Evolutionary conservation across 2,888 invertebrate genomes (phyloP).

Genomic region (Latrodectus hesperus): DNA sequence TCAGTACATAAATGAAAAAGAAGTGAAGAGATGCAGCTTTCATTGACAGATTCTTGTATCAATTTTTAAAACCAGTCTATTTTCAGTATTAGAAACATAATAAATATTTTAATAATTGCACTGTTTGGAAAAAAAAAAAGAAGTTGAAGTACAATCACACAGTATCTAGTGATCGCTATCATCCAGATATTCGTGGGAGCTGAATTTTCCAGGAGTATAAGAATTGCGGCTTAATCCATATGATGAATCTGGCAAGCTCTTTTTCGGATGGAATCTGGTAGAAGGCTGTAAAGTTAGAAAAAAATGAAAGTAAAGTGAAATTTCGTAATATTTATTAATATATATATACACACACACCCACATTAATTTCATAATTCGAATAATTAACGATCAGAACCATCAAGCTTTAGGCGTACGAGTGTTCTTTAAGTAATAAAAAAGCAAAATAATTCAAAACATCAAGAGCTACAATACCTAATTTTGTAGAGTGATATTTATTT

Average conservation of each 20-base stretch:
- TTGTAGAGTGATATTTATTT: too few relatives aligned
- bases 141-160: background rate
- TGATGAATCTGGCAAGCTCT: conserved; percentile 22
- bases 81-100: background rate
- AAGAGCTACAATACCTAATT: too few relatives aligned
- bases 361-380: too few relatives aligned
- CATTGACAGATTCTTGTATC: background rate
- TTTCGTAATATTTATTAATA: too few relatives aligned
- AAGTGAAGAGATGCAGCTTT: background rate
- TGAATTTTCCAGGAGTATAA: conserved; percentile 59
- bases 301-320: background rate
- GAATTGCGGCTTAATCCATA: conserved; percentile 46
- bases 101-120: background rate
- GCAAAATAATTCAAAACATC: too few relatives aligned
- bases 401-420: too few relatives aligned
- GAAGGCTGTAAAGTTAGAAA: conserved; percentile 42
- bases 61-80: background rate
- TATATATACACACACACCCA: too few relatives aligned
- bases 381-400: too few relatives aligned
- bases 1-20: background rate
- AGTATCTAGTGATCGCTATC: conserved; percentile 56
- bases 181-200: conserved; percentile 61
- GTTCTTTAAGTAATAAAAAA: too few relatives aligned
- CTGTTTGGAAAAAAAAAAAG: background rate
- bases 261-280: conserved; percentile 56